phyloP scores from a whole-genome alignment of 1,140 invertebrate species.

The Ridgeia piscesae region DNA sequence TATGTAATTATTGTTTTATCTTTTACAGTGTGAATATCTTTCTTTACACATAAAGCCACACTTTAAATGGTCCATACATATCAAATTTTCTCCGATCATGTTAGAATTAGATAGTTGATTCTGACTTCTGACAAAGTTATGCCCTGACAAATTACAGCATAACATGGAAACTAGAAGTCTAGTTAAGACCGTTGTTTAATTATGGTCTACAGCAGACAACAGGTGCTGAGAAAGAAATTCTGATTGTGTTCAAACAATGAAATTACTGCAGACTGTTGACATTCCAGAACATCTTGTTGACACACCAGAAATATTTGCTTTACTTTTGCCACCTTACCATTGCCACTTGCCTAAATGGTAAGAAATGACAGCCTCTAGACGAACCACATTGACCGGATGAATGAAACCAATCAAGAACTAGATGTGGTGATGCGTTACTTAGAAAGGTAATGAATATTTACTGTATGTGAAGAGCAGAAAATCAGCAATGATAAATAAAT shows the following conservation, averaged over 20 bases:
- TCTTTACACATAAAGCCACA: neutral
- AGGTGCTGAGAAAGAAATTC: neutral
- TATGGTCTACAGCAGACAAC: neutral
- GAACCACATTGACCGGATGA: neutral
- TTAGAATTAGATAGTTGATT: neutral
- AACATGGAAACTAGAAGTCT: neutral
- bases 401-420: neutral
- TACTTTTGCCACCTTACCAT: neutral
- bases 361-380: neutral
- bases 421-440: neutral
- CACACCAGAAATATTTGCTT: neutral
- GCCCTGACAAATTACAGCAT: neutral
- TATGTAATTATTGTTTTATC: too few species aligned
- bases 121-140: neutral
- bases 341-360: neutral
- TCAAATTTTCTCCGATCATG: too few species aligned
- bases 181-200: neutral
- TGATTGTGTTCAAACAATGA: neutral
- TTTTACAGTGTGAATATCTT: too few species aligned
- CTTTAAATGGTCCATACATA: neutral
- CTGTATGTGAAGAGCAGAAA: neutral
- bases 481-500: neutral
- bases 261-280: neutral
- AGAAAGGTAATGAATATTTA: neutral
- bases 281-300: neutral